Percentiles rank a stretch among this genome's conserved stretches.
Conservation (phyloP, 2,113 vertebrate species). For the Marcusenius ussheri region DNA sequence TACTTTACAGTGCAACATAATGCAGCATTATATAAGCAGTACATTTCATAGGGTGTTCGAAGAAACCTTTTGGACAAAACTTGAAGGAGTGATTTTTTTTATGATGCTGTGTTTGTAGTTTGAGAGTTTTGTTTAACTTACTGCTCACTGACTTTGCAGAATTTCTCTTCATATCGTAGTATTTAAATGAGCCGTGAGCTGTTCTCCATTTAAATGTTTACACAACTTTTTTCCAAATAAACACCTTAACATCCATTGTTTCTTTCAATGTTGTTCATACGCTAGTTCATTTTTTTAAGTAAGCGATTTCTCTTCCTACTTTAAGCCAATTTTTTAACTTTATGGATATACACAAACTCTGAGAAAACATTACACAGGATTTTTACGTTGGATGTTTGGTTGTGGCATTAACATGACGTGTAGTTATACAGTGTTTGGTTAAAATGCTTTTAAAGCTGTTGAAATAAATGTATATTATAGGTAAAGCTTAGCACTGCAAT, state of each 20-base stretch:
- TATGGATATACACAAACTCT: background rate
- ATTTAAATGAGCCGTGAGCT: background rate
- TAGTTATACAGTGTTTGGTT: background rate
- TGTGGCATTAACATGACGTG: background rate
- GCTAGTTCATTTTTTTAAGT: background rate
- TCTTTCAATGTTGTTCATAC: background rate
- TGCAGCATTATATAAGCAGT: background rate
- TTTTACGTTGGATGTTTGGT: background rate
- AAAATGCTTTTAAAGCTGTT: background rate
- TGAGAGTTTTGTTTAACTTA: background rate
- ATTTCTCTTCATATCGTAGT: background rate
- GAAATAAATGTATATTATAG: background rate
- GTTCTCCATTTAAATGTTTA: background rate
- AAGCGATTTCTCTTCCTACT: background rate
- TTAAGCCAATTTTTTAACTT: background rate
- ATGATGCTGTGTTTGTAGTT: background rate
- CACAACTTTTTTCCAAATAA: background rate
- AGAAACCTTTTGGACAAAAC: background rate
- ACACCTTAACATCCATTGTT: background rate
- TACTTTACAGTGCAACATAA: background rate
- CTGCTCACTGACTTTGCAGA: background rate
- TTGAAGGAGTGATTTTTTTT: background rate
- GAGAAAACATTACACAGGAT: background rate
- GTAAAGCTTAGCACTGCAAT: background rate
- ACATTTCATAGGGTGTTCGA: background rate